Percentiles rank a stretch among this genome's conserved stretches.
Evolutionary conservation across 2,888 invertebrate genomes (phyloP).

Genomic region (Scaptomyza reducta): DNA sequence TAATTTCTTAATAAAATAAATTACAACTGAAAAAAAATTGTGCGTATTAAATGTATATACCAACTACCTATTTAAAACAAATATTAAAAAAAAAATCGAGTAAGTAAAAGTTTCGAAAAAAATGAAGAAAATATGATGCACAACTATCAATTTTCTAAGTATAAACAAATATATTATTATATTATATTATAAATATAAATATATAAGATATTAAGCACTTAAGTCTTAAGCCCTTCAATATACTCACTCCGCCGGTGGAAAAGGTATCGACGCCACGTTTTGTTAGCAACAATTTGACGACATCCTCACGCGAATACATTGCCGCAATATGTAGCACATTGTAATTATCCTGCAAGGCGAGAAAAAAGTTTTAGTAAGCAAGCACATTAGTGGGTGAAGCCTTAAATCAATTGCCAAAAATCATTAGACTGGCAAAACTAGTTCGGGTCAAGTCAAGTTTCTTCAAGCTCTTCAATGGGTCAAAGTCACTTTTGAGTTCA

Average conservation of each 20-base stretch:
- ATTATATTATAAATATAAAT: no score
- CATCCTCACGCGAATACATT: slow-evolving; percentile 97
- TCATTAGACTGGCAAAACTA: slow-evolving; percentile 49
- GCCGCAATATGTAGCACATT: slow-evolving; percentile 97
- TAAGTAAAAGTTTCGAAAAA: no score
- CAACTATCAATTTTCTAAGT: no score
- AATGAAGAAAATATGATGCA: no score
- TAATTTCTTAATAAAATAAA: no score
- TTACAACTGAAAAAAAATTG: no score
- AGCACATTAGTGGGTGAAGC: slow-evolving; percentile 17
- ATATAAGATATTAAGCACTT: no score
- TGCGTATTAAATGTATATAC: no score
- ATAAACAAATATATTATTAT: no score
- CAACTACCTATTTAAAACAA: no score
- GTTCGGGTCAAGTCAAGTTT: slow-evolving; percentile 30
- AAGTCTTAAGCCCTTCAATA: neutral
- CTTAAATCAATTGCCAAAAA: slow-evolving; percentile 64
- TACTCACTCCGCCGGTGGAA: slow-evolving; percentile 96
- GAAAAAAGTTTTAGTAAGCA: neutral
- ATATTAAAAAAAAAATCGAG: no score
- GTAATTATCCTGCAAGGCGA: slow-evolving; percentile 93
- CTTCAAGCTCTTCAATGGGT: slow-evolving; percentile 66
- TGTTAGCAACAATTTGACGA: slow-evolving; percentile 94
- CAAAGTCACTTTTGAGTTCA: slow-evolving; percentile 63
- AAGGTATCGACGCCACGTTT: slow-evolving; percentile 96